Evolutionary conservation across 1,140 invertebrate genomes (phyloP), one percentile per base, ranked within the genome.

Genomic region (Vanessa atalanta): DNA sequence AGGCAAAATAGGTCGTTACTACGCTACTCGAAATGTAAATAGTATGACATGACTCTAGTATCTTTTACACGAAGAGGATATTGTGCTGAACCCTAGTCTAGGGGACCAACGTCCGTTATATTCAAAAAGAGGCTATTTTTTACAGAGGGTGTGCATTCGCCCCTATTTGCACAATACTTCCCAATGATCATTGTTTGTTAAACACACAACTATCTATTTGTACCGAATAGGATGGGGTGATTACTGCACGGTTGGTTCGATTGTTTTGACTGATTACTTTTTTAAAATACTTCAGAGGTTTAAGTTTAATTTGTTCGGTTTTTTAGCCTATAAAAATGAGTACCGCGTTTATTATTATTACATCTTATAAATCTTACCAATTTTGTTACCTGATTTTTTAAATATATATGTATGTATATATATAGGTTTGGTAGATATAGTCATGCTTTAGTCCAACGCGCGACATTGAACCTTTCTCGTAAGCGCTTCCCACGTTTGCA

Each of bases 131-230:
- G 66, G 53, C 63, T 81, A 84, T 78, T 84, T 88, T 89, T 84
- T 79, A 75, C 74, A 50, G 79, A 86, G 83, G 82, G 84, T 77
- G 80, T 77, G 78, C 76, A 15, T 73, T 77, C 75, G 75, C 84
- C 83, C 85, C 83, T 89, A 80, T 88, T 89, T 89, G 86, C 81
- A 73, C 83, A 83, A 87, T 89, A 88, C 85, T 88, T 85, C 88
- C 83, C 85, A 89, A 89, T 87, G 85, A 81, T 63, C 78, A 83
- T 85, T 85, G 85, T 86, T 83, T 81, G 76, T 70, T 79, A 73
- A 71, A 77, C 66, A 79, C 78, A 74, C 65, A 60, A 69, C 76
- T 78, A 73, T 72, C 78, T 82, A 78, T 83, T 81, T 82, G 80
- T 84, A 79, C 57, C 57, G 57, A 61, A 61, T 61, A 37, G 57